A percentile compares a stretch with the other conserved stretches of the same genome.
Evolutionary conservation across 35 echinoderm and acorn worm species (phyloP).

Genomic region (Ophiothrix spiculata): DNA sequence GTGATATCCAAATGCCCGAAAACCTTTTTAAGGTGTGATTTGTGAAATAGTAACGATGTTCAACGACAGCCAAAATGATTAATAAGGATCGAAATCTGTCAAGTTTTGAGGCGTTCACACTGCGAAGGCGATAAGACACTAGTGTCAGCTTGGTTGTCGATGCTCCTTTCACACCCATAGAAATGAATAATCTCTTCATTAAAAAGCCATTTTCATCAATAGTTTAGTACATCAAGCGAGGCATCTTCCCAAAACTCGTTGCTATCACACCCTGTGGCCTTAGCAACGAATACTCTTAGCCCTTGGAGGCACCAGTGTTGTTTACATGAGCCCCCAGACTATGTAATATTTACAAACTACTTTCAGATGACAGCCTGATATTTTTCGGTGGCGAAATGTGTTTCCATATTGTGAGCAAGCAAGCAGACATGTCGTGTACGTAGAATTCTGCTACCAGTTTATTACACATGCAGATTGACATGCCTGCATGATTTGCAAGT

Average conservation of each 20-base stretch:
- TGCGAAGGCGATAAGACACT: background rate
- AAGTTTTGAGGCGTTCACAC: conserved; percentile 7
- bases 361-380: background rate
- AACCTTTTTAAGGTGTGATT: background rate
- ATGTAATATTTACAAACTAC: conserved; percentile 8
- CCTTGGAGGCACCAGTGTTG: background rate
- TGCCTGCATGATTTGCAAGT: no score
- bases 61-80: conserved; percentile 1
- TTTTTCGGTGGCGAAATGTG: conserved; percentile 8
- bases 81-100: conserved; percentile 11
- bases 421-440: background rate
- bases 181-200: conserved; percentile 16
- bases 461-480: conserved; percentile 9
- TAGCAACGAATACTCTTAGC: background rate
- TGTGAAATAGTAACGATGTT: conserved; percentile 16
- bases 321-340: conserved; percentile 7
- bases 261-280: conserved; percentile 2
- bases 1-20: background rate
- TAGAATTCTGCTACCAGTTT: no score
- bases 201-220: conserved; percentile 14
- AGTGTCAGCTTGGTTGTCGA: background rate
- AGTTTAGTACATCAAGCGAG: background rate
- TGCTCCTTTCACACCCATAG: conserved; percentile 8
- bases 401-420: no score
- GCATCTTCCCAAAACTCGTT: background rate